These are phyloP conservation scores for Bovichtus diacanthus DNA, from an alignment of 2,797 vertebrate species.

Conservation along the genomic window DNA sequence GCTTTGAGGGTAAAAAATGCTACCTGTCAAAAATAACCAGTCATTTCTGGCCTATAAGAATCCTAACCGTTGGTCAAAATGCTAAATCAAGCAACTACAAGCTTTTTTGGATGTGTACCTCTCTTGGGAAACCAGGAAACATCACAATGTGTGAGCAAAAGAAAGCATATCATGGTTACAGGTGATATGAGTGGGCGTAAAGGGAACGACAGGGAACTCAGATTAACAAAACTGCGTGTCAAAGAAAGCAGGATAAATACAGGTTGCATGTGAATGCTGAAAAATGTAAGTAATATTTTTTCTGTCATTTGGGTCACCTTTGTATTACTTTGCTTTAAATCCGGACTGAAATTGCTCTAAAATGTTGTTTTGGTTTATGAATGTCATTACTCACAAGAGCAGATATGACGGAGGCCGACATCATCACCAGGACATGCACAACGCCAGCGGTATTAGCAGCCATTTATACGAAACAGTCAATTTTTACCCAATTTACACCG, in stretches of 20 bases:
- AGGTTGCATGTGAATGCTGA: too few relatives aligned
- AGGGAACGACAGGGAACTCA: too few relatives aligned
- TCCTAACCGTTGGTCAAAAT: too few relatives aligned
- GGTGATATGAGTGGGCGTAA: not conserved
- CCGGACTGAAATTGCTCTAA: not conserved
- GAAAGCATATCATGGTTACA: not conserved
- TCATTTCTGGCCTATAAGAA: too few relatives aligned
- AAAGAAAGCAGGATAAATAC: not conserved
- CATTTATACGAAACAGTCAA: not conserved
- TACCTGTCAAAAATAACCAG: too few relatives aligned
- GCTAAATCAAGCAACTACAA: not conserved
- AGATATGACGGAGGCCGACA: not conserved
- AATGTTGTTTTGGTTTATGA: not conserved
- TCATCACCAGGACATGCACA: not conserved
- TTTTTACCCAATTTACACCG: not conserved
- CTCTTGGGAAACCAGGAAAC: not conserved
- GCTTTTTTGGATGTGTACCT: not conserved
- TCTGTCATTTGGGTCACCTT: too few relatives aligned
- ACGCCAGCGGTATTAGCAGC: not conserved
- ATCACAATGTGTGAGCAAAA: not conserved
- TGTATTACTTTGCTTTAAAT: too few relatives aligned
- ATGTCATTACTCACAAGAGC: not conserved
- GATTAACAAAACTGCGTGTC: too few relatives aligned
- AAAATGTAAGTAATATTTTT: too few relatives aligned
- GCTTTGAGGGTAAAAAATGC: not conserved